These are phyloP conservation scores for Syndactyla subalaris DNA, from an alignment of 2,797 vertebrate genomes.

Conservation along the genomic window DNA sequence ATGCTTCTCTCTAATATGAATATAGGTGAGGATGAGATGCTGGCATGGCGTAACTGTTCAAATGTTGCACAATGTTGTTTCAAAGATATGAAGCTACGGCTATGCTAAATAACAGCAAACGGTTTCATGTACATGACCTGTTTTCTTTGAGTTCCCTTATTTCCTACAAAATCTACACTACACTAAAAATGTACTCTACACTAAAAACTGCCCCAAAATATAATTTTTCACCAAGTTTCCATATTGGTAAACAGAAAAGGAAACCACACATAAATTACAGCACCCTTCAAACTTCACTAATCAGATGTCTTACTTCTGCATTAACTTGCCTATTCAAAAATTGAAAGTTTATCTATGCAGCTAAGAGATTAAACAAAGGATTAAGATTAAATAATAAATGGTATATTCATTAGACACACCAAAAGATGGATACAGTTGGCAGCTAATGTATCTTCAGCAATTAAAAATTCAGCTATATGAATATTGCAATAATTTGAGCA, in stretches of 20 bases:
- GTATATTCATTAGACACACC: background rate
- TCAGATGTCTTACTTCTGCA: background rate
- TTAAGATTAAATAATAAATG: constrained; percentile 39
- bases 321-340: background rate
- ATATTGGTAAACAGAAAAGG: background rate
- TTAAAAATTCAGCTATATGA: constrained; percentile 59
- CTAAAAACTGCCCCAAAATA: background rate
- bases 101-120: constrained; percentile 2
- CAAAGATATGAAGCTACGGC: background rate
- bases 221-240: background rate
- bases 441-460: constrained; percentile 25
- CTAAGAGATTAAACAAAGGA: constrained; percentile 19
- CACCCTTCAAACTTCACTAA: background rate
- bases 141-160: background rate
- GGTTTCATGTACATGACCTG: constrained; percentile 17
- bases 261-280: background rate
- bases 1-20: background rate
- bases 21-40: background rate
- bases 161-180: background rate
- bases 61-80: background rate
- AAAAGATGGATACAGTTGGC: background rate
- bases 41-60: constrained; percentile 1
- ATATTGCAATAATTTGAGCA: constrained; percentile 56
- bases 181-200: background rate
- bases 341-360: background rate